Evolutionary conservation across 2,113 vertebrate species (phyloP).

Genomic region (Heterocephalus glaber): DNA sequence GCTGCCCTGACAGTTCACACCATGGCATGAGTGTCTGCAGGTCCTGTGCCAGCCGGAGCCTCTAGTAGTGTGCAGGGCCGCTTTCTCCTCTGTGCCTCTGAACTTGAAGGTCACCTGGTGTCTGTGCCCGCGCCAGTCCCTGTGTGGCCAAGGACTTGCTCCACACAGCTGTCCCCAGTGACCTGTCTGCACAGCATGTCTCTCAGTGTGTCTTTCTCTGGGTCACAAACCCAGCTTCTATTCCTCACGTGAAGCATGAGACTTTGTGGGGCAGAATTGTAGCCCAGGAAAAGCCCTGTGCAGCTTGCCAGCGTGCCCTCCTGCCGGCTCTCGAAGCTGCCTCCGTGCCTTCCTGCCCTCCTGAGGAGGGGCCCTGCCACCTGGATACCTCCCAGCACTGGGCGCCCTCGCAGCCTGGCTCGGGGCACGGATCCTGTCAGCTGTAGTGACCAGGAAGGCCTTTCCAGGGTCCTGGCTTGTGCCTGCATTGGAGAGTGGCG

Average conservation of each 20-base stretch:
- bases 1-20: neutral
- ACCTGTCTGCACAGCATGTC: neutral
- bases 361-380: no score
- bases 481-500: neutral
- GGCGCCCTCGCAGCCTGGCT: neutral
- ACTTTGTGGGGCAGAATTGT: accelerated
- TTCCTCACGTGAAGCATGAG: neutral
- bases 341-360: neutral
- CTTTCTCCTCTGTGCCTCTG: neutral
- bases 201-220: neutral
- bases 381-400: neutral
- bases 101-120: neutral
- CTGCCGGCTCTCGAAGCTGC: neutral
- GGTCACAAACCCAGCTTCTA: neutral
- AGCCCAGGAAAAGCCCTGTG: accelerated
- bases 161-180: neutral
- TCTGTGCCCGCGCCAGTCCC: neutral
- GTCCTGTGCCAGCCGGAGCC: accelerated
- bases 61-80: neutral
- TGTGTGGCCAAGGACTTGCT: no score
- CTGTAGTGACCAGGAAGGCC: neutral
- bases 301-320: neutral
- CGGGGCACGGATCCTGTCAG: neutral
- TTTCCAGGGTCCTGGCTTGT: neutral
- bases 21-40: neutral